A percentile compares a stretch with the other conserved stretches of the same genome.
Evolutionary conservation across 2,113 vertebrate species (phyloP).

Genomic region (Xyrauchen texanus): DNA sequence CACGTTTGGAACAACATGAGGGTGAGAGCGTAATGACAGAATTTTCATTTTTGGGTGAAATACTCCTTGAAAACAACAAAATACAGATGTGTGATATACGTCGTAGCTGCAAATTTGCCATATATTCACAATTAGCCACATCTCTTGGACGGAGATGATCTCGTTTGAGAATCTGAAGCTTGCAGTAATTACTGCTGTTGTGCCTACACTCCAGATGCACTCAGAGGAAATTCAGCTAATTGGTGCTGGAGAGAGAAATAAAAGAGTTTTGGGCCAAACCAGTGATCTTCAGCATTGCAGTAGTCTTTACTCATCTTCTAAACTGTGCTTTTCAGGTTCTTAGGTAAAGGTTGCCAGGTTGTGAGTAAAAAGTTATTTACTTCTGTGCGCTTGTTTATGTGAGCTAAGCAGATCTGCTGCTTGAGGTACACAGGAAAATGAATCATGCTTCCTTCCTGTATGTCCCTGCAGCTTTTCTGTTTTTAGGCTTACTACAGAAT

Average conservation of each 20-base stretch:
- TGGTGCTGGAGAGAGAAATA: slow-evolving; percentile 23
- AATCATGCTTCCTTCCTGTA: slow-evolving; percentile 33
- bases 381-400: background rate
- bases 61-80: too few relatives aligned
- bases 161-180: slow-evolving; percentile 39
- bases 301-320: slow-evolving; percentile 23
- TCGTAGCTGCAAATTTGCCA: background rate
- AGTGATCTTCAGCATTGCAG: slow-evolving; percentile 23
- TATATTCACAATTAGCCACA: slow-evolving; percentile 29
- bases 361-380: background rate
- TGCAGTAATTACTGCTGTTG: slow-evolving; percentile 44
- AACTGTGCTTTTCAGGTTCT: background rate
- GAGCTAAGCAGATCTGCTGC: slow-evolving; percentile 1
- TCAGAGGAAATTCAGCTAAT: slow-evolving; percentile 44
- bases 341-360: background rate
- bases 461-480: background rate
- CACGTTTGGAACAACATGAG: too few relatives aligned
- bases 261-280: slow-evolving; percentile 28
- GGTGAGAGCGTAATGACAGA: too few relatives aligned
- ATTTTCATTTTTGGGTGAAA: too few relatives aligned
- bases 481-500: slow-evolving; percentile 1
- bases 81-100: too few relatives aligned
- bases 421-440: slow-evolving; percentile 9
- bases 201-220: slow-evolving; percentile 39
- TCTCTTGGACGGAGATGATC: slow-evolving; percentile 27